Conservation (phyloP, 2,113 vertebrate genomes). For the Cynopterus brachyotis region DNA sequence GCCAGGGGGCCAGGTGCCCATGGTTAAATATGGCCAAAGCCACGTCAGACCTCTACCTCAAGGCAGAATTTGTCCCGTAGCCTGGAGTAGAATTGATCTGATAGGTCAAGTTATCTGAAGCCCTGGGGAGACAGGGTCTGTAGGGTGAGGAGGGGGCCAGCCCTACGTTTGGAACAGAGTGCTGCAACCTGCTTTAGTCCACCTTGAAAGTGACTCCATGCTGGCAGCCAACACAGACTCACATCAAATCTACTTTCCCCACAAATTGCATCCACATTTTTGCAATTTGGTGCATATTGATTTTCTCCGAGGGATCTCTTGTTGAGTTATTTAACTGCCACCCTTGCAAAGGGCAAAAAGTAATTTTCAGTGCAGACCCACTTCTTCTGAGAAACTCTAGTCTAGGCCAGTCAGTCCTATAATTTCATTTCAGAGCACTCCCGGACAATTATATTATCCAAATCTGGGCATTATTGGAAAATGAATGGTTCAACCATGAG, state of each 20-base stretch:
- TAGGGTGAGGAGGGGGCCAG: neutral
- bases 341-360: slow-evolving; percentile 68
- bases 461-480: slow-evolving; percentile 42
- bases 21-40: neutral
- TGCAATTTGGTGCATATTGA: slow-evolving; percentile 70
- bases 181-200: neutral
- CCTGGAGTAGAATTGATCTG: neutral
- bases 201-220: slow-evolving; percentile 47
- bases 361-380: slow-evolving; percentile 73
- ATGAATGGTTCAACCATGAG: slow-evolving; percentile 6
- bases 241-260: slow-evolving; percentile 62
- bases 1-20: neutral
- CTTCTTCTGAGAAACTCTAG: slow-evolving; percentile 74
- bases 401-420: slow-evolving; percentile 67
- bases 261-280: slow-evolving; percentile 71
- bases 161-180: neutral
- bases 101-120: neutral
- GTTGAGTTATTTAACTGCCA: slow-evolving; percentile 77
- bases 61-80: neutral
- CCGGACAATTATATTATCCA: slow-evolving; percentile 74
- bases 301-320: slow-evolving; percentile 69
- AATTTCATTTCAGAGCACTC: slow-evolving; percentile 80
- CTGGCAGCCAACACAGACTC: slow-evolving; percentile 39
- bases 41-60: neutral
- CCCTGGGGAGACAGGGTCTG: neutral